These are phyloP conservation scores for Edolisoma coerulescens DNA, from an alignment of 2,113 vertebrate species.

Conservation along the genomic window DNA sequence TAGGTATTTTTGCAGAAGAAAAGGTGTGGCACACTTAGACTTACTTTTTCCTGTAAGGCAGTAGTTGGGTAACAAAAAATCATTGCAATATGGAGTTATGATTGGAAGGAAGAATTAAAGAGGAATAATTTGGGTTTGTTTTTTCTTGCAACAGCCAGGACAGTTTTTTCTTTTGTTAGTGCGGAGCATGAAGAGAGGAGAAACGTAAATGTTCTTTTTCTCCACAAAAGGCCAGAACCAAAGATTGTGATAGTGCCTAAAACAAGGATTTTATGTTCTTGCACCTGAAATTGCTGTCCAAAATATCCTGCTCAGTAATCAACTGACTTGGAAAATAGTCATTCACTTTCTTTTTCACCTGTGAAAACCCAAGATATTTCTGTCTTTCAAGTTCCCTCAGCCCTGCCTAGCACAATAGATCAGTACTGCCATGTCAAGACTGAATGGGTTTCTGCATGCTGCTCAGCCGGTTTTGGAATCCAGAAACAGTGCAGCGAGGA, in stretches of 20 bases:
- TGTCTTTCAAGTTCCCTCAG: not conserved
- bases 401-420: not conserved
- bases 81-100: not conserved
- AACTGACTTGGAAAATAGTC: not conserved
- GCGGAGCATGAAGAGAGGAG: not conserved
- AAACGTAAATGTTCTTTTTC: not conserved
- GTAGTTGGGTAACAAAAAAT: not conserved
- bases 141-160: not conserved
- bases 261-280: not conserved
- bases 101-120: not conserved
- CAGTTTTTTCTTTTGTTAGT: not conserved
- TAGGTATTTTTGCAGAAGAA: not conserved
- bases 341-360: not conserved
- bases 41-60: not conserved
- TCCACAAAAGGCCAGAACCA: not conserved
- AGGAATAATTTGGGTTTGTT: not conserved
- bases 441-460: not conserved
- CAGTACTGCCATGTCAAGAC: not conserved
- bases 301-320: not conserved
- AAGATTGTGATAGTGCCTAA: not conserved
- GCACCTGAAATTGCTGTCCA: not conserved
- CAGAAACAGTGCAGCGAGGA: not conserved
- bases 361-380: not conserved
- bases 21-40: not conserved
- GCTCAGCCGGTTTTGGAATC: not conserved